These are phyloP conservation scores for Cryptosula pallasiana DNA, from an alignment of 2,888 invertebrate species.

Conservation along the genomic window DNA sequence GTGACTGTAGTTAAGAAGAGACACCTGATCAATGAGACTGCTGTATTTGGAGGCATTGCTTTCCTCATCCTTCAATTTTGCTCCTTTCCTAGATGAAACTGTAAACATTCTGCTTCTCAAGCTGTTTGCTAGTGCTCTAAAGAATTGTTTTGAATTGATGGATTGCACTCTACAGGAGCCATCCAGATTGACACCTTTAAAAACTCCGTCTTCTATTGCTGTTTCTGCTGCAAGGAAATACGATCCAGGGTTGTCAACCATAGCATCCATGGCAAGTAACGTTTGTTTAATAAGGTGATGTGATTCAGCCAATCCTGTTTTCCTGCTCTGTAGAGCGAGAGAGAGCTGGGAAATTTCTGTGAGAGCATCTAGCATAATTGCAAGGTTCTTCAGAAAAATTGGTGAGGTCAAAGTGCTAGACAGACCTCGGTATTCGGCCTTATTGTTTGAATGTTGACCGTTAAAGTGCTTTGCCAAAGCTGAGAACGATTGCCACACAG, in stretches of 20 bases:
- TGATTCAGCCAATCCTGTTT: not conserved
- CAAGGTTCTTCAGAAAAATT: not conserved
- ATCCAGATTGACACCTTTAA: too few relatives aligned
- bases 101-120: too few relatives aligned
- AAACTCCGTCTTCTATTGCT: not conserved
- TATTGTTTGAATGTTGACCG: not conserved
- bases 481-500: not conserved
- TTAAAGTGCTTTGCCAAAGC: not conserved
- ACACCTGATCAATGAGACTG: too few relatives aligned
- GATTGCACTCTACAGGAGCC: too few relatives aligned
- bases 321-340: not conserved
- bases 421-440: not conserved
- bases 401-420: not conserved
- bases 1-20: too few relatives aligned
- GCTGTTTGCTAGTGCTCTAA: too few relatives aligned
- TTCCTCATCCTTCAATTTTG: too few relatives aligned
- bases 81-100: too few relatives aligned
- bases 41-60: too few relatives aligned
- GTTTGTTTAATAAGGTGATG: not conserved
- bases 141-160: too few relatives aligned
- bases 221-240: not conserved
- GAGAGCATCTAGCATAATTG: not conserved
- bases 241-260: not conserved
- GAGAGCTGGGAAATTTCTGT: not conserved
- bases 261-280: not conserved